phyloP scores from a whole-genome alignment of 2,113 vertebrate species.

The Leucoraja erinaceus region DNA sequence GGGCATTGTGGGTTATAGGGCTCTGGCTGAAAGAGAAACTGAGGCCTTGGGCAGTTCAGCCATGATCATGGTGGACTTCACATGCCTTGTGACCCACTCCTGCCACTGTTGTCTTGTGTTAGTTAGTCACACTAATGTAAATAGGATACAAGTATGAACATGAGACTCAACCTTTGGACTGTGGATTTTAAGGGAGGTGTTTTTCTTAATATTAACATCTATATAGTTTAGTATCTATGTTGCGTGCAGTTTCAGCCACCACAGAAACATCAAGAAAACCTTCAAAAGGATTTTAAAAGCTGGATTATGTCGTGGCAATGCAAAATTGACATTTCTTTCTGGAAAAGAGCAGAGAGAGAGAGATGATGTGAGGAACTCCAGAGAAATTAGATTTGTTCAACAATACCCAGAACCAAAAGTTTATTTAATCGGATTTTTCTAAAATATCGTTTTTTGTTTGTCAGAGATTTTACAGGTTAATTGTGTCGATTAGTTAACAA shows the following conservation, averaged over 20 bases:
- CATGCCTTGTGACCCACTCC: no score
- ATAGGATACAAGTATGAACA: not conserved
- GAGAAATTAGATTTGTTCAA: not conserved
- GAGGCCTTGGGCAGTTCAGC: no score
- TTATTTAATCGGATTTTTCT: not conserved
- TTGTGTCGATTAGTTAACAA: not conserved
- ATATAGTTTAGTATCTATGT: not conserved
- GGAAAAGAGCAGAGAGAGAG: not conserved
- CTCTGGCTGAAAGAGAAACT: no score
- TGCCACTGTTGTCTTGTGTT: not conserved
- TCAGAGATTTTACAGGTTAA: not conserved
- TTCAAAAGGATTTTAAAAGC: not conserved
- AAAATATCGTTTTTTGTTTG: not conserved
- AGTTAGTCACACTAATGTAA: not conserved
- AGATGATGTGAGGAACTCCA: not conserved
- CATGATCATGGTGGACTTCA: no score
- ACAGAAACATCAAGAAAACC: not conserved
- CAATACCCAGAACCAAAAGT: not conserved
- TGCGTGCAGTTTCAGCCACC: not conserved
- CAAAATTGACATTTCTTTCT: not conserved
- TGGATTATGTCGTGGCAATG: not conserved
- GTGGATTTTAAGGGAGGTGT: not conserved
- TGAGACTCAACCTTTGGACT: not conserved
- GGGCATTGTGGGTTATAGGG: no score
- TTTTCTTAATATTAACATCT: not conserved